Evolutionary conservation across 2,113 vertebrate species (phyloP).

Genomic region (Megalops atlanticus): DNA sequence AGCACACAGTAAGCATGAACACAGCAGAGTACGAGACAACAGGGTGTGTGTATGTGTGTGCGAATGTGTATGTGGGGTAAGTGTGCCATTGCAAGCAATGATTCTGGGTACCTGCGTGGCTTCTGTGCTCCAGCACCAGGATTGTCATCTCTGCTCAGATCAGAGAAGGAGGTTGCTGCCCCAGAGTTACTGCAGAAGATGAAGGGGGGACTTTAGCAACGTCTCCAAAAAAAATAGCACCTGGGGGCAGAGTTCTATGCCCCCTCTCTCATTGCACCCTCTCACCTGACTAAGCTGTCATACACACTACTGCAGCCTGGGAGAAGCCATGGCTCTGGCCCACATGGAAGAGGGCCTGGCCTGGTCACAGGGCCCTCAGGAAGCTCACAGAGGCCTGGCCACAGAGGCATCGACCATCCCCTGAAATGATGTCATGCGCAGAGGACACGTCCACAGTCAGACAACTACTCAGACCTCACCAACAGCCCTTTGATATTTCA

Average conservation of each 20-base stretch:
- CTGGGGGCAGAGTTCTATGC: not conserved
- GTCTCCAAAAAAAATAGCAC: not conserved
- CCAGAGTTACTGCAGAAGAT: constrained; percentile 53
- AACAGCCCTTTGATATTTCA: too few relatives aligned
- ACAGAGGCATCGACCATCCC: constrained; percentile 58
- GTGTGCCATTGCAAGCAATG: not conserved
- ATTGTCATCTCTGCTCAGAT: constrained; percentile 39
- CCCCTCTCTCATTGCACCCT: too few relatives aligned
- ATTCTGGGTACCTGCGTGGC: constrained; percentile 55
- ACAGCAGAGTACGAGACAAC: not conserved
- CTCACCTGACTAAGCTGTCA: constrained; percentile 76
- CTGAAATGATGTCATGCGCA: constrained; percentile 32
- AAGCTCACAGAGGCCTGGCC: constrained; percentile 56
- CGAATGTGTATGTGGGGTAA: not conserved
- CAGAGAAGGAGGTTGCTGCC: constrained; percentile 44
- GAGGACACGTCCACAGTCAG: constrained; percentile 31
- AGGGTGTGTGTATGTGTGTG: not conserved
- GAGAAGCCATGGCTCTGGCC: constrained; percentile 77
- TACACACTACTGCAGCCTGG: constrained; percentile 74
- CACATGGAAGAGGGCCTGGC: constrained; percentile 31
- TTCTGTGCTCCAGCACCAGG: constrained; percentile 39
- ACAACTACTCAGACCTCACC: too few relatives aligned
- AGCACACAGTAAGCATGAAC: not conserved
- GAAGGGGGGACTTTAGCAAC: not conserved
- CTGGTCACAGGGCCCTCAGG: constrained; percentile 28